These are phyloP conservation scores for Drosophila ezoana DNA, from an alignment of 2,888 invertebrate genomes.

Conservation along the genomic window DNA sequence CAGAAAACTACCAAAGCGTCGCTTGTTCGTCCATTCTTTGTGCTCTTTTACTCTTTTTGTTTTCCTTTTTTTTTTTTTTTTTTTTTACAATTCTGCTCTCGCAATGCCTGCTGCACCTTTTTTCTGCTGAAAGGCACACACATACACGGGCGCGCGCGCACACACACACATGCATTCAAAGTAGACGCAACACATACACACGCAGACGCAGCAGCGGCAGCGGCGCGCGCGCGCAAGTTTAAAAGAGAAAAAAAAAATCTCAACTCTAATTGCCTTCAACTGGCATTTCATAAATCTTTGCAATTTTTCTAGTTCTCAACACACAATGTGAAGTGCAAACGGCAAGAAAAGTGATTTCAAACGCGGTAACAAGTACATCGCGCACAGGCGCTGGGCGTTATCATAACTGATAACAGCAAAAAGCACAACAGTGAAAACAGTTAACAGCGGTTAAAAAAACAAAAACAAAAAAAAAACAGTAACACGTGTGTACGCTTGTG, in stretches of 20 bases:
- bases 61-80: neutral
- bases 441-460: slow-evolving; percentile 17
- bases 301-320: slow-evolving; percentile 37
- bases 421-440: slow-evolving; percentile 48
- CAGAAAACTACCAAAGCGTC: slow-evolving; percentile 33
- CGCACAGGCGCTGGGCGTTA: slow-evolving; percentile 32
- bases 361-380: slow-evolving; percentile 32
- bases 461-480: slow-evolving; percentile 6
- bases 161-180: slow-evolving; percentile 12
- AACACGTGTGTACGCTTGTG: slow-evolving; percentile 31
- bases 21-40: slow-evolving; percentile 24
- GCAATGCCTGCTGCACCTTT: slow-evolving; percentile 68
- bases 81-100: slow-evolving; percentile 31
- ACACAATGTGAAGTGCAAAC: slow-evolving; percentile 42
- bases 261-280: slow-evolving; percentile 44
- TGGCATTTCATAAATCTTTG: slow-evolving; percentile 51
- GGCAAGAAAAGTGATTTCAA: slow-evolving; percentile 41
- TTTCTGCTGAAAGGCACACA: slow-evolving; percentile 67
- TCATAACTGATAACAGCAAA: slow-evolving; percentile 47
- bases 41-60: slow-evolving; percentile 27
- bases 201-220: slow-evolving; percentile 14
- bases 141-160: slow-evolving; percentile 5
- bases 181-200: slow-evolving; percentile 14
- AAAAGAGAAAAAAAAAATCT: slow-evolving; percentile 27
- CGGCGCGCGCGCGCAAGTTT: slow-evolving; percentile 26